Evolutionary conservation across 1,140 invertebrate genomes (phyloP), one percentile per base, ranked within the genome.

Genomic region (Papilio helenus): DNA sequence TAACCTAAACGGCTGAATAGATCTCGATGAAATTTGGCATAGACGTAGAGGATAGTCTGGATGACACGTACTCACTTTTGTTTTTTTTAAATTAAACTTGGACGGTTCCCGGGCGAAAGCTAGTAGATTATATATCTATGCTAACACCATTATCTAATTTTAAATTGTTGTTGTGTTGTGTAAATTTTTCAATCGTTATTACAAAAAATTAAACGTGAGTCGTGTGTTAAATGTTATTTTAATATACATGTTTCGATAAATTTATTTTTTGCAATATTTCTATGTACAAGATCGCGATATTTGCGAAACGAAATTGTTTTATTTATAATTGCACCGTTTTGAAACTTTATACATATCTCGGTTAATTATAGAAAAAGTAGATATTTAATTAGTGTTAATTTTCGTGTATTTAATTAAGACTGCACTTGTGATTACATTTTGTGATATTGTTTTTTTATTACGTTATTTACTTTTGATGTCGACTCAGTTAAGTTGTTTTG

Each of bases 371-470:
- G 80, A 82, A 71, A 72, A 72, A 76, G 79, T 80, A 82, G 76
- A 80, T 80, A 80, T 81, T 80, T 46, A 81, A 74, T 76, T 81
- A 82, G 77, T 82, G 71, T 76, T 86, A 82, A 80, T 80, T 85
- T 87, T 83, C 72, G 74, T 82, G 80, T 85, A 65, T 83, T 88
- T 90, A 80, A 81, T 87, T 78, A 90, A 92, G 89, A 90, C 88
- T 90, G 88, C 89, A 90, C 88, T 86, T 87, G 80, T 82, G 84
- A 87, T 88, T 86, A 88, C 86, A 88, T 85, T 88, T 85, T 88
- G 85, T 88, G 83, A 88, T 86, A 86, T 80, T 79, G 9, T 82
- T 81, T 83, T 82, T 83, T 71, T 80, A 76, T 83, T 76, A 80
- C 80, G 55, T 84, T 83, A 80, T 85, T 73, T 76, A 79, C 83